phyloP scores from a whole-genome alignment of 2,797 vertebrate species.

The Buphagus erythrorhynchus region DNA sequence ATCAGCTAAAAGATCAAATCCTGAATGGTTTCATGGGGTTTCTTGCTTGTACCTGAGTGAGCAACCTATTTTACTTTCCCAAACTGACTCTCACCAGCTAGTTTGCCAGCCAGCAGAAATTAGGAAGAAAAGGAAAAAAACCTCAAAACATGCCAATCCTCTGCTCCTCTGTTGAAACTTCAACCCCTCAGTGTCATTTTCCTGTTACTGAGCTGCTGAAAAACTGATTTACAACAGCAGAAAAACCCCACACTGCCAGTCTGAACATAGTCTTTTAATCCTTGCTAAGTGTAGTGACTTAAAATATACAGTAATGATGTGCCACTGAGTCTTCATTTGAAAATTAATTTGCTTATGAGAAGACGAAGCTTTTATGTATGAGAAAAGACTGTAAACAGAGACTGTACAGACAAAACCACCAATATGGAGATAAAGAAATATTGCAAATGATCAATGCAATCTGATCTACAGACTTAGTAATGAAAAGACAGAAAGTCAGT shows the following conservation, averaged over 20 bases:
- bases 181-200: background rate
- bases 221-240: background rate
- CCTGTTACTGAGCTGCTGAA: background rate
- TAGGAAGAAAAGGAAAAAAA: background rate
- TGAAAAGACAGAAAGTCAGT: background rate
- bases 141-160: fast-evolving
- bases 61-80: background rate
- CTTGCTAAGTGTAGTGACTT: background rate
- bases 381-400: background rate
- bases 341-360: background rate
- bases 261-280: background rate
- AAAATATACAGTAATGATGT: background rate
- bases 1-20: background rate
- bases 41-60: background rate
- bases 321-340: background rate
- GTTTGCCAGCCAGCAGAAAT: background rate
- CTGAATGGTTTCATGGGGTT: background rate
- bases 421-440: background rate
- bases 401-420: background rate
- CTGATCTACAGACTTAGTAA: background rate
- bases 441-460: background rate
- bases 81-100: background rate
- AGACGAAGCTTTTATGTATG: background rate
- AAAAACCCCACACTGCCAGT: background rate
- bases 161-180: background rate